Conservation (phyloP, 2,113 vertebrate genomes). For the Apodemus sylvaticus region DNA sequence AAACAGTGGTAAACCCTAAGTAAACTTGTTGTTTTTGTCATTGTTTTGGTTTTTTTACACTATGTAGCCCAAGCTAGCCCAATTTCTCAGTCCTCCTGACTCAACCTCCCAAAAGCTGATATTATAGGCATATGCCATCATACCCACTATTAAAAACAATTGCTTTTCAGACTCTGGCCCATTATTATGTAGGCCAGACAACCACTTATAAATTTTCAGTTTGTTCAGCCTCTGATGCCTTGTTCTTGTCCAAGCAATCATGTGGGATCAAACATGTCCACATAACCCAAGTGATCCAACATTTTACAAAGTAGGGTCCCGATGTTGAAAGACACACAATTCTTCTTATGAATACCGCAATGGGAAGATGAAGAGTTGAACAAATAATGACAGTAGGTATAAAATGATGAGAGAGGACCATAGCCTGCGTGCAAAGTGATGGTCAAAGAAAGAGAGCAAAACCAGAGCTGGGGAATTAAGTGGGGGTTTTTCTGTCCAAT, state of each 20-base stretch:
- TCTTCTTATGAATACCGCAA: background rate
- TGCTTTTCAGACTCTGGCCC: background rate
- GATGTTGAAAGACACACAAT: background rate
- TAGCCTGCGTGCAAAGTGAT: background rate
- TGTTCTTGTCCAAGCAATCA: background rate
- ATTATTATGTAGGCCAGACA: background rate
- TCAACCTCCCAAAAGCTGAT: background rate
- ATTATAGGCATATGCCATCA: background rate
- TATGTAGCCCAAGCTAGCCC: background rate
- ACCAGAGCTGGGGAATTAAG: background rate
- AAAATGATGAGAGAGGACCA: background rate
- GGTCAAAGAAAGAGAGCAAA: background rate
- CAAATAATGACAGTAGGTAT: background rate
- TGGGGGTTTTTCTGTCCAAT: background rate
- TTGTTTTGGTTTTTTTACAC: background rate
- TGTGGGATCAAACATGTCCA: background rate
- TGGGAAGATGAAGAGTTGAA: background rate
- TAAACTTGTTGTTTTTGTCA: no score
- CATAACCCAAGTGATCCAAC: background rate
- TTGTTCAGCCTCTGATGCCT: background rate
- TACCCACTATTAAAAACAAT: background rate
- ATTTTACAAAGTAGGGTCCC: no score
- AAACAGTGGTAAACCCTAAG: background rate
- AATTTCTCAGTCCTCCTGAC: background rate
- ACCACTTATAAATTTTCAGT: background rate